Base-by-base conservation (phyloP, 2,888 invertebrate species). In the Anoncus sp. region DNA sequence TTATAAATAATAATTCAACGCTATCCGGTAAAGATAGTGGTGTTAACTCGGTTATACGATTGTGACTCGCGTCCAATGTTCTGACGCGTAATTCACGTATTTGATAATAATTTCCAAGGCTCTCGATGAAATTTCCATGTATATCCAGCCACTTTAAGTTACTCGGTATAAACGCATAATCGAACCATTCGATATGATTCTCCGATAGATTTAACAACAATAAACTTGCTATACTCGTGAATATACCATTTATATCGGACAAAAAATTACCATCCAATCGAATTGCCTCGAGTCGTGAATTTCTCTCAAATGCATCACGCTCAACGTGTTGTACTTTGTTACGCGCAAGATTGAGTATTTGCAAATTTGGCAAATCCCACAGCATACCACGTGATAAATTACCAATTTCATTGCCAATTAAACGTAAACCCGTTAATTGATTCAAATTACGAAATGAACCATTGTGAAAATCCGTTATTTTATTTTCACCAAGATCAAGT, bases 111-210 rank as follows among this genome's bases (percentile, higher is more conserved):
- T 98, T 98, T 65, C 95, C 97, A 83, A 98, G 92, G 76, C 95
- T 95, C 92, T 96, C 96, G 86, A 98, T 97, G 87, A 96, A 97
- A 91, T 98, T 98, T 66, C 97, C 95, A 90, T 97, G 97, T 88
- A 98, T 95, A 90, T 98, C 97, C 89, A 98, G 92, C 97, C 97
- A 97, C 92, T 97, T 96, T 73, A 98, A 92, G 91, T 96, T 97
- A 83, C 95, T 95, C 27, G 98, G 98, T 87, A 98, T 95, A 91
- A 98, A 97, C 67, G 97, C 97, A 90, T 97, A 98, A 91, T 98
- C 98, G 92, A 98, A 98, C 97, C 97, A 97, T 84, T 96, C 96
- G 87, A 98, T 93, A 92, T 97, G 97, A 93, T 98, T 98, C 92
- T 97, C 97, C 47, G 97, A 97, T 65, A 98, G 93, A 92, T 98